Conservation (phyloP, 53 echinoderm and acorn worm genomes). For the Echinarachnius parma region DNA sequence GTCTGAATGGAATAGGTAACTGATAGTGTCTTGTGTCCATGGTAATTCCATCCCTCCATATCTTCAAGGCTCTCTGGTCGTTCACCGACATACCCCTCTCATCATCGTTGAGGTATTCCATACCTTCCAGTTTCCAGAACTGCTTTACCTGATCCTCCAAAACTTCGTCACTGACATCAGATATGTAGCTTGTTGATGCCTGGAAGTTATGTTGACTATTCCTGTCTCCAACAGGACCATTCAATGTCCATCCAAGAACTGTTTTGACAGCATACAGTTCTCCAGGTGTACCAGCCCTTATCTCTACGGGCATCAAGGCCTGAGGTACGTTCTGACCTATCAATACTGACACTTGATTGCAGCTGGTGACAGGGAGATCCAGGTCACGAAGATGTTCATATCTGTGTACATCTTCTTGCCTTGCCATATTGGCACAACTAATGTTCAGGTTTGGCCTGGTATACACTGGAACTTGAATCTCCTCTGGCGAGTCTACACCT, state of each 20-base stretch:
- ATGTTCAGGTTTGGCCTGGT: slow-evolving; percentile 12
- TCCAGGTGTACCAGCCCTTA: slow-evolving; percentile 35
- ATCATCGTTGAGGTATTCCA: slow-evolving; percentile 39
- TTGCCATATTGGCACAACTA: background rate
- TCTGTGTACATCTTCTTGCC: slow-evolving; percentile 5
- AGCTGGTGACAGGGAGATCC: background rate
- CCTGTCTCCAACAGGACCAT: slow-evolving; percentile 46
- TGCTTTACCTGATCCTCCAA: slow-evolving; percentile 38
- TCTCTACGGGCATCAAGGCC: slow-evolving; percentile 50
- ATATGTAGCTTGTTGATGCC: slow-evolving; percentile 25
- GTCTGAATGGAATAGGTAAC: slow-evolving; percentile 50
- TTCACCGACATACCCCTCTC: slow-evolving; percentile 33
- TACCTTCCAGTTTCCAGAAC: slow-evolving; percentile 61
- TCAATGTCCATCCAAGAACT: slow-evolving; percentile 59
- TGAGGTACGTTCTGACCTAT: slow-evolving; percentile 66
- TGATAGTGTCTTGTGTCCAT: slow-evolving; percentile 52
- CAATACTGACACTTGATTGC: slow-evolving; percentile 34
- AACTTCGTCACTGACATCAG: background rate
- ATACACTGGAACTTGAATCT: slow-evolving; percentile 16
- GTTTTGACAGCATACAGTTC: slow-evolving; percentile 50
- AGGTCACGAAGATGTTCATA: slow-evolving; percentile 1
- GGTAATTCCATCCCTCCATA: slow-evolving; percentile 42
- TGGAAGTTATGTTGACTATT: background rate
- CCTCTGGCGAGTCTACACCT: background rate
- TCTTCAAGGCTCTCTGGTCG: slow-evolving; percentile 47